Evolutionary conservation across 2,797 vertebrate species (phyloP).

Genomic region (Hoplostethus mediterraneus): DNA sequence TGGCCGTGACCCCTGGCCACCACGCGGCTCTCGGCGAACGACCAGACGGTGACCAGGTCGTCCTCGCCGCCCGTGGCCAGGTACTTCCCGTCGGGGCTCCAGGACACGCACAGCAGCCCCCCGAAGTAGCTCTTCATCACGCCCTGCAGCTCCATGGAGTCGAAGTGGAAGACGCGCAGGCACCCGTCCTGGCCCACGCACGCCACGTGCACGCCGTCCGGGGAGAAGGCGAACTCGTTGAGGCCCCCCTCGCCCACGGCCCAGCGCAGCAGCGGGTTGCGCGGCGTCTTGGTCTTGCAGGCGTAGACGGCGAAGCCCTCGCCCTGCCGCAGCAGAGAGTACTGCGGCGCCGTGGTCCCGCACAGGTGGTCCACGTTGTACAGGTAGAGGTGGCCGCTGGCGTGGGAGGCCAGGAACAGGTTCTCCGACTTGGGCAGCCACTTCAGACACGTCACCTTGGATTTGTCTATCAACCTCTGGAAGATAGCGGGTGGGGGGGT

Average conservation of each 20-base stretch:
- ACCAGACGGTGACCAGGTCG: conserved; percentile 94
- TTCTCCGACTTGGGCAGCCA: conserved; percentile 93
- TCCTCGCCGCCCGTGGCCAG: conserved; percentile 93
- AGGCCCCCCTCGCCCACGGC: conserved; percentile 91
- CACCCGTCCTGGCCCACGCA: conserved; percentile 94
- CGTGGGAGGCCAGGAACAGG: conserved; percentile 92
- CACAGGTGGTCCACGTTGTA: conserved; percentile 92
- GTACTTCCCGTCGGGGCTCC: conserved; percentile 94
- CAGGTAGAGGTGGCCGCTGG: conserved; percentile 94
- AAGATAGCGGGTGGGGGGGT: conserved; percentile 9
- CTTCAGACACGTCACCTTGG: conserved; percentile 92
- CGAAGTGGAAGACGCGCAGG: conserved; percentile 92
- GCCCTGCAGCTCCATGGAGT: conserved; percentile 93
- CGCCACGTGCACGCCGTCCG: conserved; percentile 90
- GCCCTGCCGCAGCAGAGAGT: conserved; percentile 89
- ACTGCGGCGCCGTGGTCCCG: conserved; percentile 86
- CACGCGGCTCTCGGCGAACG: conserved; percentile 90
- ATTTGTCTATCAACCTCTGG: conserved; percentile 93
- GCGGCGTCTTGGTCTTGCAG: conserved; percentile 90
- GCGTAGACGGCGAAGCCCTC: conserved; percentile 92
- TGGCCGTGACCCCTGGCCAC: conserved; percentile 93
- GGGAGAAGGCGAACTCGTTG: conserved; percentile 92
- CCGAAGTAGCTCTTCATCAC: conserved; percentile 97
- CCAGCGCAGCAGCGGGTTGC: conserved; percentile 94
- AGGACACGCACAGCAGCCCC: conserved; percentile 92